Conservation (phyloP, 2,113 vertebrate species). For the Microtus montanus region DNA sequence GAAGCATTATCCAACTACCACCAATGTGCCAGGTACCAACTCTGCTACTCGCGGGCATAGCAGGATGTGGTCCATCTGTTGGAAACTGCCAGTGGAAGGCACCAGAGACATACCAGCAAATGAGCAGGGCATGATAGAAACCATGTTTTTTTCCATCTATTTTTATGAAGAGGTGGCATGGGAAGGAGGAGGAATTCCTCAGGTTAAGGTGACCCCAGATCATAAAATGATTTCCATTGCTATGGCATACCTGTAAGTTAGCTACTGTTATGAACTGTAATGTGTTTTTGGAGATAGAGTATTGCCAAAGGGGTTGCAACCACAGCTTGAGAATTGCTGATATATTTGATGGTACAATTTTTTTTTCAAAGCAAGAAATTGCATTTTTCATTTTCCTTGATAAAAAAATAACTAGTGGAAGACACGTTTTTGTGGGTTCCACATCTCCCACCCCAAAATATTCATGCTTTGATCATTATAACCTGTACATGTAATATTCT, state of each 20-base stretch:
- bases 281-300: neutral
- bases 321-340: neutral
- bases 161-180: neutral
- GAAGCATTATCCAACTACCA: neutral
- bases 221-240: neutral
- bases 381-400: neutral
- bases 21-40: neutral
- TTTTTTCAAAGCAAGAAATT: neutral
- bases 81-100: neutral
- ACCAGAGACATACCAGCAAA: neutral
- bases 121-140: neutral
- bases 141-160: neutral
- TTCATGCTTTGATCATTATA: neutral
- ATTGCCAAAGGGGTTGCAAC: neutral
- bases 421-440: neutral
- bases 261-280: neutral
- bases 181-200: neutral
- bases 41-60: neutral
- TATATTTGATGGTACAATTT: neutral
- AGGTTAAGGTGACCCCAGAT: neutral
- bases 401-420: neutral
- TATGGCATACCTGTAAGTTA: neutral
- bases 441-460: neutral
- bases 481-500: neutral
- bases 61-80: rapidly evolving